phyloP scores from a whole-genome alignment of 2,888 invertebrate species.

The Synergus itoensis region DNA sequence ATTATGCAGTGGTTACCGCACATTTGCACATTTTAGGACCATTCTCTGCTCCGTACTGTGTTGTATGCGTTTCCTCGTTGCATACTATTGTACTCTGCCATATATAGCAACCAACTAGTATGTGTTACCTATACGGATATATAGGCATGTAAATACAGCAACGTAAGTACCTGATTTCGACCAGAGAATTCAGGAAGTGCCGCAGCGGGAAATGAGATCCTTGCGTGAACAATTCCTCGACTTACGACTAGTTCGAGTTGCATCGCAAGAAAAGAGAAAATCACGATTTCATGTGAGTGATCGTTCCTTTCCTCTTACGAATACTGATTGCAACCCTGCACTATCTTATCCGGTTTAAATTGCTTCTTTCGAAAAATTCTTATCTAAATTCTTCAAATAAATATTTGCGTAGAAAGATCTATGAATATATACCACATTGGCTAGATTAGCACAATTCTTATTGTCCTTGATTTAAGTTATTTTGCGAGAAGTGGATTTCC shows the following conservation, averaged over 20 bases:
- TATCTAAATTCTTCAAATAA: too few relatives aligned
- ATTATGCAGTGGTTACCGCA: constrained; percentile 46
- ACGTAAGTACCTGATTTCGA: constrained; percentile 52
- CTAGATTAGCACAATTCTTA: too few relatives aligned
- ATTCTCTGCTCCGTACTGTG: constrained; percentile 26
- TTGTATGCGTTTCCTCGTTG: constrained; percentile 25
- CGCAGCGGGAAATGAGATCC: constrained; percentile 64
- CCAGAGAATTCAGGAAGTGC: constrained; percentile 60
- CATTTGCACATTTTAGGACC: constrained; percentile 50
- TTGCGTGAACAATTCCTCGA: constrained; percentile 62
- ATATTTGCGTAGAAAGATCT: too few relatives aligned
- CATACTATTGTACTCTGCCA: constrained; percentile 1
- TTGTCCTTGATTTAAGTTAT: too few relatives aligned
- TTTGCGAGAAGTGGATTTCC: too few relatives aligned
- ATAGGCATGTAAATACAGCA: constrained; percentile 50
- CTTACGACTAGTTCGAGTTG: not conserved
- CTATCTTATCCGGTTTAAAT: not conserved
- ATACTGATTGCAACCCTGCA: not conserved
- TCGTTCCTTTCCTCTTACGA: not conserved
- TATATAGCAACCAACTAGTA: not conserved
- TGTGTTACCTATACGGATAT: not conserved
- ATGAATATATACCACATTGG: too few relatives aligned
- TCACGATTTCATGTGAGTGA: constrained; percentile 41
- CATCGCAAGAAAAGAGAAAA: constrained; percentile 16
- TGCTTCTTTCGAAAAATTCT: not conserved